These are phyloP conservation scores for Asobara japonica DNA, from an alignment of 1,140 invertebrate species.

Conservation along the genomic window DNA sequence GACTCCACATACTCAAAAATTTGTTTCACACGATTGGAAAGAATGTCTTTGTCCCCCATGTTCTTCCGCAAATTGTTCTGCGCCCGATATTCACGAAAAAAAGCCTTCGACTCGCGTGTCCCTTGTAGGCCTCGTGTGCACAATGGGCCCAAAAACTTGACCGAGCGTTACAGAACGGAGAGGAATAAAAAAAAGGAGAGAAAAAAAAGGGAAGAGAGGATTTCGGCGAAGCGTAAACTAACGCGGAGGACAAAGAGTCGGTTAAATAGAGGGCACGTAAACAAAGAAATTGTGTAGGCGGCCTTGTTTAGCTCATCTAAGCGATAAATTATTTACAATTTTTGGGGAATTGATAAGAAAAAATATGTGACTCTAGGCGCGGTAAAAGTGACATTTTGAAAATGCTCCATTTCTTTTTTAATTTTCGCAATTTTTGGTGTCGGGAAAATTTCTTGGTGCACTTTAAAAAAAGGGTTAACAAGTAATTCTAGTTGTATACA, in stretches of 20 bases:
- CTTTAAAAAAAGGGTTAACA: no score
- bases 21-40: background rate
- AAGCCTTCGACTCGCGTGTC: constrained; percentile 15
- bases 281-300: background rate
- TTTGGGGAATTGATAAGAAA: background rate
- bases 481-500: no score
- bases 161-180: constrained; percentile 21
- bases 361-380: background rate
- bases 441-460: no score
- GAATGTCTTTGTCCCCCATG: constrained; percentile 21
- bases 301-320: background rate
- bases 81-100: constrained; percentile 5
- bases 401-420: no score
- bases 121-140: constrained; percentile 28
- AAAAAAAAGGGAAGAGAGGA: background rate
- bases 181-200: constrained; percentile 18
- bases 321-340: background rate
- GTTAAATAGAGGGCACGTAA: background rate
- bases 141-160: constrained; percentile 36
- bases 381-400: no score
- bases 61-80: background rate
- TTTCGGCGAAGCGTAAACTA: constrained; percentile 3
- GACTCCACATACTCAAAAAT: background rate
- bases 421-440: no score
- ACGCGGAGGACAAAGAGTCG: background rate